These are phyloP conservation scores for Halisarca cf. caerulea DNA, from an alignment of 37 sponge, comb jelly and placozoan genomes.

Conservation along the genomic window DNA sequence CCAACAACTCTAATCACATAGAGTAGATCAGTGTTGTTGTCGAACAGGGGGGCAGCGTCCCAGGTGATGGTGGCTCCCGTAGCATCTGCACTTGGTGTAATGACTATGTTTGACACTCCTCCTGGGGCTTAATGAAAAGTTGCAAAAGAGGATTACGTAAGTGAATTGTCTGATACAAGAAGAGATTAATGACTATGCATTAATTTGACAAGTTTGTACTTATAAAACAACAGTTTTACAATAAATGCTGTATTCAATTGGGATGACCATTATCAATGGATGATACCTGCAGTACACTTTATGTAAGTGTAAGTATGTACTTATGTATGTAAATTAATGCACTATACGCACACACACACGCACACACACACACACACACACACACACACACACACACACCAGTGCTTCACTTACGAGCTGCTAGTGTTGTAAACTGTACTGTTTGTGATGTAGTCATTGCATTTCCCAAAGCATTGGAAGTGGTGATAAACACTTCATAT, in stretches of 20 bases:
- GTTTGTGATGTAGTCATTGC: background rate
- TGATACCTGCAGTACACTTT: no score
- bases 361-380: no score
- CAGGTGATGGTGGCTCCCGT: conserved; percentile 10
- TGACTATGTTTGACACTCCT: background rate
- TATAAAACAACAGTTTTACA: no score
- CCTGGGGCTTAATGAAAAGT: background rate
- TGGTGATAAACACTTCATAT: background rate
- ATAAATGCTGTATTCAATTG: no score
- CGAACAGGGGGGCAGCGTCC: background rate
- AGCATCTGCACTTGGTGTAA: background rate
- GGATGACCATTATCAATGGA: no score
- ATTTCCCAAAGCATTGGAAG: background rate
- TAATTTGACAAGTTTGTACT: no score
- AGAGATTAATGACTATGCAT: no score
- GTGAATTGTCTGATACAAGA: no score
- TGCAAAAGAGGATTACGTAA: background rate
- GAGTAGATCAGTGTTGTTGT: background rate
- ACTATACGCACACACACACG: background rate
- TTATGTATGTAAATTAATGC: no score
- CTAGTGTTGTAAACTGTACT: background rate
- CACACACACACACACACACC: background rate
- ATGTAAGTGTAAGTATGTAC: no score
- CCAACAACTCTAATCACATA: background rate
- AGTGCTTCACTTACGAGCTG: background rate